These are phyloP conservation scores for Phasianus colchicus DNA, from an alignment of 2,113 vertebrate species.

Conservation along the genomic window DNA sequence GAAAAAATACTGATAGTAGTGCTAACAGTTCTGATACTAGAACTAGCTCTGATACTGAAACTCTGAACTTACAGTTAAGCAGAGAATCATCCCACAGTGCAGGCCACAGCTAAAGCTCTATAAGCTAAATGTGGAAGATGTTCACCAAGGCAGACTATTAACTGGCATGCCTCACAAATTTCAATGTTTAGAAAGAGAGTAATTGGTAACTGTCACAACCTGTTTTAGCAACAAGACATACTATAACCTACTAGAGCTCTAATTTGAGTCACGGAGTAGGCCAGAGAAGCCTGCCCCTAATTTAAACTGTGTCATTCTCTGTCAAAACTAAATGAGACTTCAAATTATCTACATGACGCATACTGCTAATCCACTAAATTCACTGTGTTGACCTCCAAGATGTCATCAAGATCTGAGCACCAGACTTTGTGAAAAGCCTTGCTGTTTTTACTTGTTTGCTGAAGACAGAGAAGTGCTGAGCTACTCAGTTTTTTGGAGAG, in stretches of 20 bases:
- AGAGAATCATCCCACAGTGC: neutral
- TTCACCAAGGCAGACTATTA: neutral
- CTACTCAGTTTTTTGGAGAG: neutral
- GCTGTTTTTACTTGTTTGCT: neutral
- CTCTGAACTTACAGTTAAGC: neutral
- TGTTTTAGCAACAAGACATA: neutral
- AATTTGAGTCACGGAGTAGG: constrained; percentile 14
- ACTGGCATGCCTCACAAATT: neutral
- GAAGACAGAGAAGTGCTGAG: neutral
- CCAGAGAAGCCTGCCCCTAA: neutral
- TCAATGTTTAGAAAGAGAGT: neutral
- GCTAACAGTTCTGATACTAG: neutral
- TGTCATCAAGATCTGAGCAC: neutral
- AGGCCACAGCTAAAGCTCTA: neutral
- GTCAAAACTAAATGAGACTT: constrained; percentile 17
- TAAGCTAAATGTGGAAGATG: neutral
- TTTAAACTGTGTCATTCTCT: constrained; percentile 34
- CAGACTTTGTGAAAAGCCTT: neutral
- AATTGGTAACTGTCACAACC: neutral
- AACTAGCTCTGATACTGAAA: neutral
- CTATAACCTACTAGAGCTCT: neutral
- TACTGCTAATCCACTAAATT: neutral
- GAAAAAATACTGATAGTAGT: neutral
- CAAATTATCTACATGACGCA: neutral
- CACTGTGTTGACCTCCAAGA: neutral